Percentiles rank a stretch among this genome's conserved stretches.
These are phyloP conservation scores for Erythrocebus patas DNA, from an alignment of 2,113 vertebrate species.

Conservation along the genomic window DNA sequence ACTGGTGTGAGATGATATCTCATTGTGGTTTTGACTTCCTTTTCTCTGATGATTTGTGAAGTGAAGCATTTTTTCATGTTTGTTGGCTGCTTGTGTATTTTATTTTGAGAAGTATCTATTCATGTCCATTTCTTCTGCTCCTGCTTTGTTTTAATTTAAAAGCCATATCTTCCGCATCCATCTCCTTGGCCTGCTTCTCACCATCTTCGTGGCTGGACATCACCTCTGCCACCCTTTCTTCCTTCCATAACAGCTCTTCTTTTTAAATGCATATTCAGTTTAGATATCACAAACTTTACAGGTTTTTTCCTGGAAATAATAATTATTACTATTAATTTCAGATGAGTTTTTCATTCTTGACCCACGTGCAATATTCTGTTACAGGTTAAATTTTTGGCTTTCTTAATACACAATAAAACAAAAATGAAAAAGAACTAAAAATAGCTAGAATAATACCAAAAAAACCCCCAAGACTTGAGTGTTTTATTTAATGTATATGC, in stretches of 20 bases:
- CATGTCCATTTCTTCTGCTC: not conserved
- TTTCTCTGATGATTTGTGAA: too few species aligned
- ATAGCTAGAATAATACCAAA: not conserved
- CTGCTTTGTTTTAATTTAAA: not conserved
- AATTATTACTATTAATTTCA: not conserved
- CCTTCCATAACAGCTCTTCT: not conserved
- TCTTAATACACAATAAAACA: not conserved
- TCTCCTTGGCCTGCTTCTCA: not conserved
- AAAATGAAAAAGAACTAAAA: not conserved
- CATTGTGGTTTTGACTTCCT: too few species aligned
- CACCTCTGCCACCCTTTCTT: fast-evolving
- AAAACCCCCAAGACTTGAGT: not conserved
- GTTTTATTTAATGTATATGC: not conserved
- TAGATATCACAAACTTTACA: not conserved
- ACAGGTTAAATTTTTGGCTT: not conserved
- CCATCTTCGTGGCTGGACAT: not conserved
- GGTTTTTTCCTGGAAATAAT: not conserved
- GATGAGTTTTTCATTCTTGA: not conserved
- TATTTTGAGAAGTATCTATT: too few species aligned
- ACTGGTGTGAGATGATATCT: too few species aligned
- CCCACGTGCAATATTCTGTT: not conserved
- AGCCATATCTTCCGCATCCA: too few species aligned
- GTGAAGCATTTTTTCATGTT: too few species aligned
- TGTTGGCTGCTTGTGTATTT: too few species aligned
- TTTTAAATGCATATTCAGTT: not conserved